Conservation (phyloP, 1,140 invertebrate genomes). For the Laupala kohalensis region DNA sequence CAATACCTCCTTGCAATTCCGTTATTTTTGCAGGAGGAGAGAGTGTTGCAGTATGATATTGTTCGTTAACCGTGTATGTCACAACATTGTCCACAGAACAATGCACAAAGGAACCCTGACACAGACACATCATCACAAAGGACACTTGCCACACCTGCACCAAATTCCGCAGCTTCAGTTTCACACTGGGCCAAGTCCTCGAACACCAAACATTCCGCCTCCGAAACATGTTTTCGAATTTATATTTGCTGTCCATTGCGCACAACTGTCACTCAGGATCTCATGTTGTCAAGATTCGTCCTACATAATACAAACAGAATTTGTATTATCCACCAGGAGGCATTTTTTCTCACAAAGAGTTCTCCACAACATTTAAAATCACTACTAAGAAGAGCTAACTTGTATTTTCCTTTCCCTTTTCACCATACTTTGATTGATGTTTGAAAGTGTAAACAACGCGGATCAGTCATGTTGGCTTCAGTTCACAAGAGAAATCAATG, state of each 20-base stretch:
- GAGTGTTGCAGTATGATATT: neutral
- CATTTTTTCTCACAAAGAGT: no score
- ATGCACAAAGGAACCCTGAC: neutral
- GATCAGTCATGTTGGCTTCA: neutral
- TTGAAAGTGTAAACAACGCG: neutral
- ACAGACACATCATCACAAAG: neutral
- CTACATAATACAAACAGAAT: no score
- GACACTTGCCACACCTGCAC: neutral
- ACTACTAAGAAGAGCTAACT: no score
- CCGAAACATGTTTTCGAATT: neutral
- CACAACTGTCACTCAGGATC: neutral
- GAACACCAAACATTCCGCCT: neutral
- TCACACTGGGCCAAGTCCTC: neutral
- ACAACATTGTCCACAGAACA: neutral
- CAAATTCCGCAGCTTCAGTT: neutral
- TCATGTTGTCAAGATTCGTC: neutral
- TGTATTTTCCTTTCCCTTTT: no score
- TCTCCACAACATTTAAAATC: no score
- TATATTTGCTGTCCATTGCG: neutral
- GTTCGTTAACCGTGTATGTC: neutral
- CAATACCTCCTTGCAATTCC: conserved; percentile 45
- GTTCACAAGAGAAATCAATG: neutral
- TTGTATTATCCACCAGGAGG: no score
- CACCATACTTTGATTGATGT: no score
- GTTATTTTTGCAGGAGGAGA: conserved; percentile 20